Conservation (phyloP, 2,113 vertebrate genomes). For the Heloderma charlesbogerti region DNA sequence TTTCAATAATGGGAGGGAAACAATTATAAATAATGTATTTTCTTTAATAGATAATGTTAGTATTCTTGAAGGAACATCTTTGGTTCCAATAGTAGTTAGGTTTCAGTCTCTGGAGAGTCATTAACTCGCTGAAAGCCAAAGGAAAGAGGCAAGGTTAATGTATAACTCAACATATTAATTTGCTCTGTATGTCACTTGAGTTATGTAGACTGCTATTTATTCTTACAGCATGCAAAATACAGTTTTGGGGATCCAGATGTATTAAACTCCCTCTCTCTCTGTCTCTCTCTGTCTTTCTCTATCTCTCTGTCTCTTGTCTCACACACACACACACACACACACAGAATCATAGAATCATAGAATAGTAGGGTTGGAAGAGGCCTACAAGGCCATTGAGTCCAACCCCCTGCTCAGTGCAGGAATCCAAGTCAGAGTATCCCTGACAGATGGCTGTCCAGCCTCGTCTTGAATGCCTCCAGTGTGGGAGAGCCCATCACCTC, state of each 20-base stretch:
- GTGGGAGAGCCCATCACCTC: too few relatives aligned
- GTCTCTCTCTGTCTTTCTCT: too few relatives aligned
- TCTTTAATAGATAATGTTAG: conserved; percentile 18
- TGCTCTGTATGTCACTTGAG: conserved; percentile 5
- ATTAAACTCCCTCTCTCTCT: neutral
- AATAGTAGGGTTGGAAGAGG: too few relatives aligned
- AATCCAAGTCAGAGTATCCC: too few relatives aligned
- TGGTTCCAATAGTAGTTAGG: conserved; percentile 30
- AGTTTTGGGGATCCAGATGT: neutral
- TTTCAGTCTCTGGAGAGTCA: conserved; percentile 1
- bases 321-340: neutral
- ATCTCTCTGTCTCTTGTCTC: neutral
- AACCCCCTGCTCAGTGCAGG: too few relatives aligned
- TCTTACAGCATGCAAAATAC: conserved; percentile 13
- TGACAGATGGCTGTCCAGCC: too few relatives aligned
- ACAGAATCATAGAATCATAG: too few relatives aligned
- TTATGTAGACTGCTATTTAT: conserved; percentile 43
- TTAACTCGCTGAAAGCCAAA: conserved; percentile 13
- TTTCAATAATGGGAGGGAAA: conserved; percentile 8
- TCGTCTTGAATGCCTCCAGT: too few relatives aligned
- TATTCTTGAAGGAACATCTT: conserved; percentile 33
- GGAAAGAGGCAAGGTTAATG: conserved; percentile 30
- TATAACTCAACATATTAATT: neutral
- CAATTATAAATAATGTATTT: conserved; percentile 19
- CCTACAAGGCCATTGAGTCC: too few relatives aligned